Evolutionary conservation across 2,113 vertebrate genomes (phyloP).

Genomic region (Microtus richardsoni): DNA sequence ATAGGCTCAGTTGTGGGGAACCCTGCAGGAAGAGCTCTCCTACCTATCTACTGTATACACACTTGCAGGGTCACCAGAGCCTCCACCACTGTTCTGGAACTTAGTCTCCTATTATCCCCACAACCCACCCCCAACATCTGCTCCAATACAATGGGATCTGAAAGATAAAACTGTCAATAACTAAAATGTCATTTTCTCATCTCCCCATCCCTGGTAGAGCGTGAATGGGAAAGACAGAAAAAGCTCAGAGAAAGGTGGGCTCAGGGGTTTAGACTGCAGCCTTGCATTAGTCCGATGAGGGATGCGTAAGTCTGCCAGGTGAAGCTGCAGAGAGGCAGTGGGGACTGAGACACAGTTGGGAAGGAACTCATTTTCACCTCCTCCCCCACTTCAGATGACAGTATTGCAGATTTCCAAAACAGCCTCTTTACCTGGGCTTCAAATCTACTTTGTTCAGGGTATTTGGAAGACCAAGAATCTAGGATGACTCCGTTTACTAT

Average conservation of each 20-base stretch:
- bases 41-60: not conserved
- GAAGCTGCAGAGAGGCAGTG: not conserved
- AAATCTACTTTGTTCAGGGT: not conserved
- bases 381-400: not conserved
- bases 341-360: not conserved
- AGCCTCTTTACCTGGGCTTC: not conserved
- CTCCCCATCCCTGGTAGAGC: not conserved
- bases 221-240: conserved; percentile 65
- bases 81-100: not conserved
- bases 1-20: not conserved
- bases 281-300: conserved; percentile 66
- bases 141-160: not conserved
- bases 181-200: not conserved
- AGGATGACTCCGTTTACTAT: not conserved
- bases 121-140: not conserved
- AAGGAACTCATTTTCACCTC: not conserved
- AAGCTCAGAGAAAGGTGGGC: conserved; percentile 67
- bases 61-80: not conserved
- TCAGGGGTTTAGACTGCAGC: conserved; percentile 62
- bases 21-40: not conserved
- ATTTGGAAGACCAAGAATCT: not conserved
- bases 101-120: not conserved
- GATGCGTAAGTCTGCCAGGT: not conserved
- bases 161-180: not conserved
- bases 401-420: not conserved